phyloP scores from a whole-genome alignment of 2,888 invertebrate genomes.

The Mesopsocus fuscifrons region DNA sequence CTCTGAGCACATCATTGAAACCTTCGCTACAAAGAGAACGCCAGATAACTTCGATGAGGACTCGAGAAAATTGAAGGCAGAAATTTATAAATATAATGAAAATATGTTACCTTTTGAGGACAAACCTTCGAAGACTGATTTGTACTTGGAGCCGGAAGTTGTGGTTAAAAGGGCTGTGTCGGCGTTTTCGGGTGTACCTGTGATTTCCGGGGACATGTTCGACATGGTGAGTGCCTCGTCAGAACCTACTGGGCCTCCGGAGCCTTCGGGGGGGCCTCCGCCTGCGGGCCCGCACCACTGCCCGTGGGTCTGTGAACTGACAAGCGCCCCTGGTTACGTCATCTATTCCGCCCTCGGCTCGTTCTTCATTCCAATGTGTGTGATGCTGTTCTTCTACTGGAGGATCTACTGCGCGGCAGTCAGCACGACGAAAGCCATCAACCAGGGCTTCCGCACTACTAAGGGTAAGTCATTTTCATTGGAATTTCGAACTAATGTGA shows the following conservation, averaged over 20 bases:
- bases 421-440: constrained; percentile 78
- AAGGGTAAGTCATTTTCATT: constrained; percentile 51
- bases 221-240: not conserved
- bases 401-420: constrained; percentile 89
- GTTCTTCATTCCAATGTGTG: constrained; percentile 94
- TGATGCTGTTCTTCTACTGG: constrained; percentile 97
- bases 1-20: constrained; percentile 8
- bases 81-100: constrained; percentile 8
- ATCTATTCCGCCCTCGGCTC: constrained; percentile 95
- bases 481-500: too few relatives aligned
- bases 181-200: constrained; percentile 4
- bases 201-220: not conserved
- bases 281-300: constrained; percentile 30
- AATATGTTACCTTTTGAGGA: constrained; percentile 7
- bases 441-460: constrained; percentile 75
- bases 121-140: not conserved
- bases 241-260: not conserved
- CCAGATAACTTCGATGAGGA: not conserved
- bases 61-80: constrained; percentile 1
- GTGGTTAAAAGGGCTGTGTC: constrained; percentile 8
- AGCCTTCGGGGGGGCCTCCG: constrained; percentile 4
- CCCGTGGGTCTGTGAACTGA: constrained; percentile 77
- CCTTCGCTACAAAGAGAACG: not conserved
- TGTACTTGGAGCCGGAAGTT: not conserved
- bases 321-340: constrained; percentile 88